phyloP scores from a whole-genome alignment of 1,140 invertebrate genomes.

The Bombus breviceps region DNA sequence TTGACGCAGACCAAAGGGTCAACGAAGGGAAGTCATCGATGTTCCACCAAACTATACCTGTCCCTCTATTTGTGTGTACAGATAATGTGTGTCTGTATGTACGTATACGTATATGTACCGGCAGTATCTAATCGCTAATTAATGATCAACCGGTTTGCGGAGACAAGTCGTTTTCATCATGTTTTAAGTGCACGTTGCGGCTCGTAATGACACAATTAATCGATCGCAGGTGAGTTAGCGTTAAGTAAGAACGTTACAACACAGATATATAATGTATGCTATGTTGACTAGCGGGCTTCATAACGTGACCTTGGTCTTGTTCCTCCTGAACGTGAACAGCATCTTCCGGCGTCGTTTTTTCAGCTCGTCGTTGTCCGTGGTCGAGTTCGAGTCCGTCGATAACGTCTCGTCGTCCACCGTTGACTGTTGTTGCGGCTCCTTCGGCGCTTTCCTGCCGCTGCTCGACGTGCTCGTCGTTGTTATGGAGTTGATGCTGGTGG shows the following conservation, averaged over 20 bases:
- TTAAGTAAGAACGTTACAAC: constrained; percentile 60
- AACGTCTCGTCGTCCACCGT: constrained; percentile 81
- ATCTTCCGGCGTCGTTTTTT: constrained; percentile 80
- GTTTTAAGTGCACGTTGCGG: constrained; percentile 58
- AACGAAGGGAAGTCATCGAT: neutral
- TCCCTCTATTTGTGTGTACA: constrained; percentile 34
- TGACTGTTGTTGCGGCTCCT: constrained; percentile 70
- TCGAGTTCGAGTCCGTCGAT: constrained; percentile 84
- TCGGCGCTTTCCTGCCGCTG: constrained; percentile 64
- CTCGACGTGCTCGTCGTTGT: constrained; percentile 23
- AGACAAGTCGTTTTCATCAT: constrained; percentile 29
- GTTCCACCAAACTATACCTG: constrained; percentile 15
- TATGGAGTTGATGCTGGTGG: constrained; percentile 34
- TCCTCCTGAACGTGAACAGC: constrained; percentile 80
- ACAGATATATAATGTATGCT: constrained; percentile 27
- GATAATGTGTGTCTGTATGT: neutral
- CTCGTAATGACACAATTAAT: constrained; percentile 40
- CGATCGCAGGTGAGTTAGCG: constrained; percentile 42
- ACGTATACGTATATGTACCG: constrained; percentile 4
- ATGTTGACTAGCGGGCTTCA: constrained; percentile 63
- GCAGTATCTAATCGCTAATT: constrained; percentile 37
- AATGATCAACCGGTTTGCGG: constrained; percentile 40
- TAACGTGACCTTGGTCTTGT: constrained; percentile 80
- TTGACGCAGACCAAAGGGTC: neutral
- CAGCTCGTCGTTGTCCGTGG: constrained; percentile 80